Evolutionary conservation across 2,888 invertebrate species (phyloP), one percentile per base, ranked within the genome.

Genomic region (Cacoxenus indagator): DNA sequence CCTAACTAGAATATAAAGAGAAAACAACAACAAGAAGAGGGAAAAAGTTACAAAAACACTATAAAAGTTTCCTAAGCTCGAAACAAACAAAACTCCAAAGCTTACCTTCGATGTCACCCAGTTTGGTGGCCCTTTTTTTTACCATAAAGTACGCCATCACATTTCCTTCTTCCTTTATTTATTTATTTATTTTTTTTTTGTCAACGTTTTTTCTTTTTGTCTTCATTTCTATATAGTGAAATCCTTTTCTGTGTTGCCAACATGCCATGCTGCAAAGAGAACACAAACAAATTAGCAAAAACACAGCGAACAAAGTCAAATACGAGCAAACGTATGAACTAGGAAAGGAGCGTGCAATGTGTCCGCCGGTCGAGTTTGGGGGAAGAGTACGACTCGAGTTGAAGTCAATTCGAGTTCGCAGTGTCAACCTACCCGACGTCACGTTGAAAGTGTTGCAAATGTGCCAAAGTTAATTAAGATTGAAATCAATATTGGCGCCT

Each of bases 381-480:
- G 26, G 65, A 24, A 11, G 31, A 4, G 19, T 19, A 17, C 29
- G 45, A n/a, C 26, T 45, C 22, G 61, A 43, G 24, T 62, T 26
- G n/a, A 14, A n/a, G 37, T 26, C 31, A 22, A 31, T 19, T 14
- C 43, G 55, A 54, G 37, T 17, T 43, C 24, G n/a, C 48, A 26
- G 29, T 17, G 54, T 31, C 37, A 45, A 22, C 26, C 31, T 11
- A 64, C 61, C 31, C 69, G 67, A 73, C 73, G 69, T 71, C 73
- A 68, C 69, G 73, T 73, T 71, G 74, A 14, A 37, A 82, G 73
- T 70, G 84, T 78, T 81, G 76, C 80, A 84, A 85, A 85, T 85
- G 84, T 82, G 84, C 81, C 82, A 84, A 85, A 85, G 85, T 85
- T 85, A 85, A 85, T 85, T 85, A 85, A 85, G 86, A 84, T 85